Conservation (phyloP, 2,797 vertebrate species). For the Okamejei kenojei region DNA sequence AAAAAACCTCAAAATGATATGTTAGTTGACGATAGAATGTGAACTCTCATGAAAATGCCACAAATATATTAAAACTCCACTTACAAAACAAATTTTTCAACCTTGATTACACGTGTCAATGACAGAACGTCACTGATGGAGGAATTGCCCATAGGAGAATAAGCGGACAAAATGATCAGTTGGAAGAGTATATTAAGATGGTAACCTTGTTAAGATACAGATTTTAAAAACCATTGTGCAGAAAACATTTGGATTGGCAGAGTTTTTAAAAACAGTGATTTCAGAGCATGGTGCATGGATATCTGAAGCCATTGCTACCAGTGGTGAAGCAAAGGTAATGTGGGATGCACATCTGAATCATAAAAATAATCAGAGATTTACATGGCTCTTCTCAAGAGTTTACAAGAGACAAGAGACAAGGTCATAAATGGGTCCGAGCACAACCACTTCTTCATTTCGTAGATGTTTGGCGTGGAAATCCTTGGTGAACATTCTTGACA, state of each 20-base stretch:
- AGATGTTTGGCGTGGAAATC: no score
- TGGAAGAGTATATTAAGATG: not conserved
- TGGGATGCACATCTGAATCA: not conserved
- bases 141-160: not conserved
- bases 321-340: not conserved
- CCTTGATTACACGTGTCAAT: not conserved
- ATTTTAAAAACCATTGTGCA: not conserved
- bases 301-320: not conserved
- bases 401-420: not conserved
- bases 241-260: not conserved
- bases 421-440: not conserved
- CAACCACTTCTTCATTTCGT: no score
- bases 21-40: not conserved
- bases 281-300: not conserved
- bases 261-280: not conserved
- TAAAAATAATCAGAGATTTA: not conserved
- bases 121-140: not conserved
- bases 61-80: not conserved
- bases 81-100: not conserved
- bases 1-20: not conserved
- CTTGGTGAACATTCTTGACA: no score
- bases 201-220: not conserved
- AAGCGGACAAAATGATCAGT: not conserved
- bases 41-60: not conserved
- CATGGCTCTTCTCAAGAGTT: not conserved